Base-by-base conservation (phyloP, 2,888 invertebrate species). In the Morpho helenor region DNA sequence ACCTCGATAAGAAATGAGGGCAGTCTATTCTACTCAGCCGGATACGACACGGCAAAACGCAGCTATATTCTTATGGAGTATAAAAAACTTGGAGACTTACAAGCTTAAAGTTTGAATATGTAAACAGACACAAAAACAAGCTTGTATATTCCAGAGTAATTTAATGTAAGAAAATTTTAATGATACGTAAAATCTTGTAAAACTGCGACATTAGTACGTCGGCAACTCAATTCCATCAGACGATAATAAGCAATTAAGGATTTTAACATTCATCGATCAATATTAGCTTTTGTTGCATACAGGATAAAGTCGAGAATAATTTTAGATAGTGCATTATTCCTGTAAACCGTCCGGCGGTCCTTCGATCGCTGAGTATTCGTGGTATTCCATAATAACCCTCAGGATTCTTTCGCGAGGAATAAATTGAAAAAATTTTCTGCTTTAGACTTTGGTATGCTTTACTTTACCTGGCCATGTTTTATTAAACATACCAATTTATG, bases 371-470 rank as follows among this genome's bases (percentile, higher is more conserved):
- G 52, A 56, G 54, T 54, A 59, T 59, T 51, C 56, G 53, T 46
- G 54, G 63, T 56, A 63, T 63, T 61, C 61, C 58, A 61, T 63
- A 63, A 63, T 63, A 63, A 59, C 61, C 59, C 56, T 56, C 59
- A 59, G 61, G 56, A 61, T 61, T 61, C 61, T 58, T 63, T 59
- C 51, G 63, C 54, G 31, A 59, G 44, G 59, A 63, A 63, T 63
- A 63, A 63, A 63, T 63, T 63, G 63, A 63, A 63, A 31, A 59
- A 57, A 59, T 63, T 63, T 63, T 61, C 63, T 61, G 54, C 61
- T 61, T 59, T 50, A 56, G 56, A 59, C 51, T 56, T 61, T 54
- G 63, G 63, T 59, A 63, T 61, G 63, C 63, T 59, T 63, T 59
- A 61, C 56, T 56, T 61, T 55, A 63, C 53, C 61, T 61, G 58